phyloP scores from a whole-genome alignment of 1,140 invertebrate species.

The Drosophila mayri region DNA sequence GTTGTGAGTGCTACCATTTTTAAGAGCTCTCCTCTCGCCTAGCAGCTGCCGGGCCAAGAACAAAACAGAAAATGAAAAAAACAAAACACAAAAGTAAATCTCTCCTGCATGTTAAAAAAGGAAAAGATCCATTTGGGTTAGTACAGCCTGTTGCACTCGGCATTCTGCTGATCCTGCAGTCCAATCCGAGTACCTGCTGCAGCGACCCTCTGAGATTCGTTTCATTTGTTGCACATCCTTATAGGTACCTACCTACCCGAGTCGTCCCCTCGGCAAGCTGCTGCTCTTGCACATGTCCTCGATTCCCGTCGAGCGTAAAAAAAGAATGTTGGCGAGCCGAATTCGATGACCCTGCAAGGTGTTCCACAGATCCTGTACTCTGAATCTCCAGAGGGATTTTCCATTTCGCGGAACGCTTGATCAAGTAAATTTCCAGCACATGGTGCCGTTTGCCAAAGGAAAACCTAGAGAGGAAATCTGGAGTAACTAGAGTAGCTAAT shows the following conservation, averaged over 20 bases:
- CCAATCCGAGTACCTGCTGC: constrained; percentile 69
- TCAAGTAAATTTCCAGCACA: constrained; percentile 42
- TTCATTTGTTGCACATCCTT: constrained; percentile 66
- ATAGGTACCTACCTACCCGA: constrained; percentile 2
- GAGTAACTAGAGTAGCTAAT: constrained; percentile 18
- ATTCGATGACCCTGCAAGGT: constrained; percentile 75
- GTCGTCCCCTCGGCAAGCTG: constrained; percentile 60
- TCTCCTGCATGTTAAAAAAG: constrained; percentile 73
- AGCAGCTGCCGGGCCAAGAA: constrained; percentile 54
- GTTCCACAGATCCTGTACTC: constrained; percentile 68
- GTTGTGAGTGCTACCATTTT: constrained; percentile 78
- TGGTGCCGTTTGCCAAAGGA: constrained; percentile 11
- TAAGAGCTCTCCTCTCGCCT: constrained; percentile 1
- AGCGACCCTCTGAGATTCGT: constrained; percentile 65
- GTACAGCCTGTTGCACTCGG: constrained; percentile 69
- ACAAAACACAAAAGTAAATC: constrained; percentile 72
- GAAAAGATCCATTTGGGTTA: constrained; percentile 56
- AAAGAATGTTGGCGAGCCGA: constrained; percentile 37
- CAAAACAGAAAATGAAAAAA: constrained; percentile 34
- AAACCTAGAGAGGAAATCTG: constrained; percentile 10
- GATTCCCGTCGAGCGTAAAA: constrained; percentile 60
- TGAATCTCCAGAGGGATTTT: constrained; percentile 49
- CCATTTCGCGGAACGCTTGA: constrained; percentile 38
- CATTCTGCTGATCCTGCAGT: constrained; percentile 59
- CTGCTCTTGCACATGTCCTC: constrained; percentile 73